Base-by-base conservation (phyloP, 1,140 invertebrate genomes). In the Cherax quadricarinatus region DNA sequence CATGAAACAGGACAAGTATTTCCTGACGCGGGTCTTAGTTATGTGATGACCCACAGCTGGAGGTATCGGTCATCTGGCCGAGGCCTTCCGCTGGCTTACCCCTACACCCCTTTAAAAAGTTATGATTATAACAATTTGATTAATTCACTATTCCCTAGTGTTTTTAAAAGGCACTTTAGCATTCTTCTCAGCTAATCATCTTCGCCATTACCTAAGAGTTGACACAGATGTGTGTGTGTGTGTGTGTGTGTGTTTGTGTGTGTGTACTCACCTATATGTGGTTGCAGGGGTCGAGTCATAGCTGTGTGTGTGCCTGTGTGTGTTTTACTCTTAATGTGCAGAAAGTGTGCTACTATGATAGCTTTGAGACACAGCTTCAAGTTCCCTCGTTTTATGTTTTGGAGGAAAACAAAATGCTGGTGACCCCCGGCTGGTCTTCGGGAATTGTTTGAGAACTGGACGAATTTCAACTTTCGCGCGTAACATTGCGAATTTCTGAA, bases 181-280 rank as follows among this genome's bases (percentile, higher is more conserved):
- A 41, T 41, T 41, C 30, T 0, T 41, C 30, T 41, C 0, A 41
- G 30, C 30, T 41, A 41, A 41, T 41, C 30, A 41, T 41, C 30
- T 41, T 41, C 30, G 30, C 30, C 30, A 41, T 41, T 41, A 41
- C 30, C 30, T 1, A 1, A 41, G 30, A 41, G 2, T 41, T 41
- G 30, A 41, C 30, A 41, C 53, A 18, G 12, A 18, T 66, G 14
- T 66, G 62, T 5, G 62, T 66, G 62, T 66, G 62, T 66, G 41
- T 81, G 80, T 51, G 80, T 18, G 41, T 82, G 48, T 53, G 80
- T n/a, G 30, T 80, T 24, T 48, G 79, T 49, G 30, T 80, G n/a
- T 48, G 79, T 49, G 41, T 21, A 41, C 7, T 24, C 10, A 14
- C 49, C 4, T 81, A 48, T 1, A 4, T 53, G 80, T 81, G 80